Base-by-base conservation (phyloP, 2,113 vertebrate genomes). In the Neopipo cinnamomea region DNA sequence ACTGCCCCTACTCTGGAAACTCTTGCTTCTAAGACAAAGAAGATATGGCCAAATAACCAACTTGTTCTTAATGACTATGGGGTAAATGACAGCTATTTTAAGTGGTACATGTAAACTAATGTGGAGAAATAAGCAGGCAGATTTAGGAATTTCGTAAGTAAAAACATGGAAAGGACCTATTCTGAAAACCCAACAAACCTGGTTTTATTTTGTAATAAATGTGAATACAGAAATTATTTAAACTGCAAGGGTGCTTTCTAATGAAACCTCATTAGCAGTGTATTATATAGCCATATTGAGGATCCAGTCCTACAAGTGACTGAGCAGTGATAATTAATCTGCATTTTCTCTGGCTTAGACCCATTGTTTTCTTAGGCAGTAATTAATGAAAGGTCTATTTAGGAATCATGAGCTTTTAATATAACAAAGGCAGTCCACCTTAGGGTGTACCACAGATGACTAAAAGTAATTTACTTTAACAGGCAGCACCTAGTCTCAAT, bases 311-410 rank as follows among this genome's bases (percentile, higher is more conserved):
- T 80, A 68, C 5, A 21, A 47, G 31, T 77, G 71, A 65, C 70
- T 42, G 83, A 95, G 35, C 44, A 67, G 61, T 41, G 52, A 47
- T 67, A 95, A 96, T 92, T 92, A 81, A 78, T 92, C 74, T 49
- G 27, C 42, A 61, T 89, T 91, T 95, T 76, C 50, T 76, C 58
- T 88, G 41, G 28, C 75, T 93, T 2, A 2, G 74, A 49, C 62
- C 78, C 70, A 44, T 90, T 91, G 49, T 86, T 92, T 93, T 92
- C 74, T 86, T 53, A 50, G 62, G 78, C n/a, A 6, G 10, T 73
- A 94, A 88, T 92, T 96, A 88, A 88, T 70, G 78, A 73, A 93
- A 83, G 24, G 37, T 73, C 49, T 94, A 9, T 76, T 93, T 86
- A 55, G 59, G 59, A 90, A 81, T 74, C 46, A 63, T 6, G 33